Evolutionary conservation across 1,140 invertebrate species (phyloP).

Genomic region (Brachionus paranguensis): DNA sequence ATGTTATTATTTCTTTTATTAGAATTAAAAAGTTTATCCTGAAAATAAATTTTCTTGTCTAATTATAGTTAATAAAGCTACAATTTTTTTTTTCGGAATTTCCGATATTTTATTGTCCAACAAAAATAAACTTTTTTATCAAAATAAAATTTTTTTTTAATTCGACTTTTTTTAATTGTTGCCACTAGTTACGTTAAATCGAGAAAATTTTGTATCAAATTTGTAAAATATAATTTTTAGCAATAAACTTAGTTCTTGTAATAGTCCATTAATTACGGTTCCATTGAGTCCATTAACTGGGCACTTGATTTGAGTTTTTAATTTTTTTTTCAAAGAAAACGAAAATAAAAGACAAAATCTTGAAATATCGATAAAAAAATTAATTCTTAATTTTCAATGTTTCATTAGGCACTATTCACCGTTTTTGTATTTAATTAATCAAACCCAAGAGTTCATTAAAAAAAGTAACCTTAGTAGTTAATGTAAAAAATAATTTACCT

Average conservation of each 20-base stretch:
- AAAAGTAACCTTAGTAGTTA: neutral
- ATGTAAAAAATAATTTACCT: neutral
- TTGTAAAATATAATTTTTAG: neutral
- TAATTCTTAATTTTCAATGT: neutral
- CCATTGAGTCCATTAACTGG: neutral
- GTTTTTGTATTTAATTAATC: neutral
- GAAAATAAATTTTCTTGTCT: neutral
- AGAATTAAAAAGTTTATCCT: neutral
- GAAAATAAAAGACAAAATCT: neutral
- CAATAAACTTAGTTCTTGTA: neutral
- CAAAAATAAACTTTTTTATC: neutral
- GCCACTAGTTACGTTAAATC: neutral
- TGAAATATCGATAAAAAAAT: neutral
- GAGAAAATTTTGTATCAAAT: neutral
- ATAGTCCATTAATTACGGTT: neutral
- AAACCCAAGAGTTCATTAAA: neutral
- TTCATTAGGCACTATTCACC: neutral
- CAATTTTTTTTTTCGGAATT: neutral
- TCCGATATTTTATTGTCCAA: neutral
- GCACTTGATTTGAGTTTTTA: neutral
- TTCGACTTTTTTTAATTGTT: neutral
- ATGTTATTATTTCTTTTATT: neutral
- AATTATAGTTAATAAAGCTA: neutral
- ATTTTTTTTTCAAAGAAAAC: neutral
- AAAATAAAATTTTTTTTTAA: too few relatives aligned